Evolutionary conservation across 2,888 invertebrate species (phyloP), one percentile per base, ranked within the genome.

Genomic region (Drosophila anomelani): DNA sequence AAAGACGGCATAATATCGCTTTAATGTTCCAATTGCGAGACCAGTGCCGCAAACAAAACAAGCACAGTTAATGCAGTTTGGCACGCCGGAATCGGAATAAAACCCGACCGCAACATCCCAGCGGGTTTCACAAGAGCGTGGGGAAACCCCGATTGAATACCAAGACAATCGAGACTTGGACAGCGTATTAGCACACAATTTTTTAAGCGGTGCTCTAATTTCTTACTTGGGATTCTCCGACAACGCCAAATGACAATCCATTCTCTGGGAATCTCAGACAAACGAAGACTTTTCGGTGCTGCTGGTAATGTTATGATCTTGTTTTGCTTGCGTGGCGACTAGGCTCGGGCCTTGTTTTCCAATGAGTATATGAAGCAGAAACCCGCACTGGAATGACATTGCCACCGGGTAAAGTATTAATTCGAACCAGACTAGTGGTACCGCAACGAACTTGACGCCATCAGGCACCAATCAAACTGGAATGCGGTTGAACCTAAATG

Each of bases 111-210:
- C 78, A 61, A 67, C 85, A 69, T 76, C 66, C 57, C 44, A 68
- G 59, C 47, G 43, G 55, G 71, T 82, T 83, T 78, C 87, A 78
- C 81, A 87, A 88, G 62, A 67, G 34, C 73, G 36, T 29, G 43
- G 54, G 55, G 39, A 66, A 56, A 26, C 67, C n/a, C 39, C 32
- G 17, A 46, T 36, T 57, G 17, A 34, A 67, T 44, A 46, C 26
- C 34, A 67, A 56, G 54, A 57, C 51, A 71, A 54, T 46, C 73
- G 58, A 47, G 73, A 55, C 58, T 68, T 75, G 68, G 51, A 61
- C 67, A 76, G 69, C 78, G 86, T 79, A 88, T 86, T 80, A 88
- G 80, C 87, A 83, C 85, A 83, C 83, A 85, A 88, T 81, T 80
- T 71, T 74, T 44, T 69, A 69, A 70, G 67, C 38, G 59, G 72